These are phyloP conservation scores for Lobophora halterata DNA, from an alignment of 2,888 invertebrate species.

Conservation along the genomic window DNA sequence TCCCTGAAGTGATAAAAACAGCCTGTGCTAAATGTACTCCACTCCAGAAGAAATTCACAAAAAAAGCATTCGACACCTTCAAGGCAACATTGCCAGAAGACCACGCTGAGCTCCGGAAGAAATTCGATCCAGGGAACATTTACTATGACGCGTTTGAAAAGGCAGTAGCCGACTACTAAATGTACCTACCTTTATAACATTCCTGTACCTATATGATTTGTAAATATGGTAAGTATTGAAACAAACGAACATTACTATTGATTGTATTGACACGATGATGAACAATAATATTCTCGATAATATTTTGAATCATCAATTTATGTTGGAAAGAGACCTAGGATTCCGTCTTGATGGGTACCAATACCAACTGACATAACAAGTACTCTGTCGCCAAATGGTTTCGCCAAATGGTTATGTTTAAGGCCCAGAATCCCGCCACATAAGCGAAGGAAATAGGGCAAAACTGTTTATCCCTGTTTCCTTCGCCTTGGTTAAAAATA, in stretches of 20 bases:
- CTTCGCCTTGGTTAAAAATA: too few species aligned
- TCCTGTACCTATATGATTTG: constrained; percentile 16
- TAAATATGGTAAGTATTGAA: constrained; percentile 25
- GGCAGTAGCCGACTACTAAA: constrained; percentile 44
- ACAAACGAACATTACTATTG: constrained; percentile 16
- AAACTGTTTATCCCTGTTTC: too few species aligned
- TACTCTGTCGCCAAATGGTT: too few species aligned
- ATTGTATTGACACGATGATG: constrained; percentile 20
- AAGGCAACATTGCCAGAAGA: constrained; percentile 81
- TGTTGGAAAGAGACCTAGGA: too few species aligned
- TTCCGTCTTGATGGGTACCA: too few species aligned
- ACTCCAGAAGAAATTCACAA: constrained; percentile 71
- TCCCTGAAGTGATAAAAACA: constrained; percentile 55
- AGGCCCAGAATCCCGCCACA: too few species aligned
- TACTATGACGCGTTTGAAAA: constrained; percentile 70
- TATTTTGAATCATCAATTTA: constrained; percentile 6
- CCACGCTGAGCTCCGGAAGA: constrained; percentile 82
- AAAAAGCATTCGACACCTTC: constrained; percentile 83
- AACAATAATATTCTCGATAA: background rate
- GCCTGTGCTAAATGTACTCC: constrained; percentile 57
- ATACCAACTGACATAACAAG: too few species aligned
- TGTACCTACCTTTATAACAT: constrained; percentile 16
- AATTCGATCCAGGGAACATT: constrained; percentile 84
- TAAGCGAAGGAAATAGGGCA: too few species aligned
- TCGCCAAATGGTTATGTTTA: too few species aligned